These are phyloP conservation scores for Phyto melanocephala DNA, from an alignment of 2,888 invertebrate species.

Conservation along the genomic window DNA sequence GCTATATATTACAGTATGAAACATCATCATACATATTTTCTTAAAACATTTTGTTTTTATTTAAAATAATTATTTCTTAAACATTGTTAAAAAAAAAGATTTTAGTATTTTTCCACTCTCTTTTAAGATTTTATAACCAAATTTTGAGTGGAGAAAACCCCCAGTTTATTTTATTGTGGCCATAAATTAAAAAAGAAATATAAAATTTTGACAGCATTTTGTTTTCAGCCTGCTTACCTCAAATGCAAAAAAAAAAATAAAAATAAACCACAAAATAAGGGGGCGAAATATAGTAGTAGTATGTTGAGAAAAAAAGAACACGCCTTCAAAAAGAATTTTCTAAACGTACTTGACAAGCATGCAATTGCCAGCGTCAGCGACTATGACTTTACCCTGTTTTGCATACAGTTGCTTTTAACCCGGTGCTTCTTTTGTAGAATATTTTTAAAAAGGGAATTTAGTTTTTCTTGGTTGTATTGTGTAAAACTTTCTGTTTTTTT, in stretches of 20 bases:
- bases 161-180: slow-evolving; percentile 30
- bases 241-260: slow-evolving; percentile 9
- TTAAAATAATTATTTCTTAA: too few species aligned
- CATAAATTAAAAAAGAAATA: slow-evolving; percentile 59
- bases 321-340: slow-evolving; percentile 48
- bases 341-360: slow-evolving; percentile 62
- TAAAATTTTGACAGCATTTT: slow-evolving; percentile 57
- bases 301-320: slow-evolving; percentile 13
- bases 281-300: background rate
- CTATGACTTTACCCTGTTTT: slow-evolving; percentile 27
- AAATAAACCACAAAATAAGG: background rate
- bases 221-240: slow-evolving; percentile 50
- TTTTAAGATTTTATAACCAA: too few species aligned
- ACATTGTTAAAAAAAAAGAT: too few species aligned
- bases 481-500: slow-evolving; percentile 24
- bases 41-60: too few species aligned
- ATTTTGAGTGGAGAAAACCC: too few species aligned
- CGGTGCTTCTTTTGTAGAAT: slow-evolving; percentile 61
- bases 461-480: background rate
- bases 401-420: background rate
- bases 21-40: too few species aligned
- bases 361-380: slow-evolving; percentile 50
- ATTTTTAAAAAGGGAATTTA: slow-evolving; percentile 53
- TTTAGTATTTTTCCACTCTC: too few species aligned
- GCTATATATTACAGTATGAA: too few species aligned